Percentiles rank a stretch among this genome's conserved stretches.
phyloP scores from a whole-genome alignment of 1,140 invertebrate species.

The Megalonaias nervosa region DNA sequence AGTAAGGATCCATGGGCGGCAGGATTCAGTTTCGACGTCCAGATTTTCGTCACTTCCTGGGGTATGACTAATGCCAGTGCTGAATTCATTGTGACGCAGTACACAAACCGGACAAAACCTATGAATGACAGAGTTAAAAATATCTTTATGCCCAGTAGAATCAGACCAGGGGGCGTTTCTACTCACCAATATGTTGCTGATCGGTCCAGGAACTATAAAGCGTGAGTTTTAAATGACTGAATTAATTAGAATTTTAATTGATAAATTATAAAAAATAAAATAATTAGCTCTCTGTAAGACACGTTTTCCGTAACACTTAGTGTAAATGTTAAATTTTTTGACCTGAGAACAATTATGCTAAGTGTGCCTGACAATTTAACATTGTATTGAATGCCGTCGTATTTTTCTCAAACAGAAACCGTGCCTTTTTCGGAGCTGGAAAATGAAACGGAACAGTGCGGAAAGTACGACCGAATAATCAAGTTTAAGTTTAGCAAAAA shows the following conservation, averaged over 20 bases:
- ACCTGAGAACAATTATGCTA: too few relatives aligned
- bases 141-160: constrained; percentile 6
- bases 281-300: too few relatives aligned
- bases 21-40: constrained; percentile 15
- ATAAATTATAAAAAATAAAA: too few relatives aligned
- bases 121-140: constrained; percentile 17
- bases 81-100: constrained; percentile 14
- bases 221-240: neutral
- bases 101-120: constrained; percentile 8
- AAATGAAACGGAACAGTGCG: too few relatives aligned
- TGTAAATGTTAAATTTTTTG: too few relatives aligned
- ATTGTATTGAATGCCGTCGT: too few relatives aligned
- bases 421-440: too few relatives aligned
- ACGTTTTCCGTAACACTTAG: too few relatives aligned
- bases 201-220: constrained; percentile 15
- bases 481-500: too few relatives aligned
- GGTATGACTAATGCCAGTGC: constrained; percentile 10
- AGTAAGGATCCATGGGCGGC: constrained; percentile 14
- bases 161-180: constrained; percentile 1
- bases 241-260: neutral
- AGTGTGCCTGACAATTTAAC: too few relatives aligned
- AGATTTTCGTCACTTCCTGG: constrained; percentile 26
- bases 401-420: too few relatives aligned
- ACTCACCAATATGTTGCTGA: constrained; percentile 9
- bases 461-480: too few relatives aligned